Evolutionary conservation across 2,113 vertebrate genomes (phyloP).

Genomic region (Xiphophorus couchianus): DNA sequence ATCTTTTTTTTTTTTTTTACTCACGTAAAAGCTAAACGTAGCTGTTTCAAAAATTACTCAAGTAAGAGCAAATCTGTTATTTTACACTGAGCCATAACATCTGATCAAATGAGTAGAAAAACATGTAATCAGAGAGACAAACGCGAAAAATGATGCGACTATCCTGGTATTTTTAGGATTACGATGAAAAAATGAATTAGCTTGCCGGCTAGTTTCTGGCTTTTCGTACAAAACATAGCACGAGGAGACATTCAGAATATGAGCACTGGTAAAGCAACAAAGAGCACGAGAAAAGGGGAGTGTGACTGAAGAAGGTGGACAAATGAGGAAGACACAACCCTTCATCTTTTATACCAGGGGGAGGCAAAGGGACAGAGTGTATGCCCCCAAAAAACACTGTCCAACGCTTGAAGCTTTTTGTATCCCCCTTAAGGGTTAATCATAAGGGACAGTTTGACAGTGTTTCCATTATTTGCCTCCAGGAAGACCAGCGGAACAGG

Average conservation of each 20-base stretch:
- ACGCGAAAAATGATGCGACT: no score
- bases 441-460: conserved; percentile 62
- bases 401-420: conserved; percentile 48
- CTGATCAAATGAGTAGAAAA: no score
- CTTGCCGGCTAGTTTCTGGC: not conserved
- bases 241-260: not conserved
- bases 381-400: conserved; percentile 18
- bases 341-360: conserved; percentile 7
- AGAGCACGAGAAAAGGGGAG: not conserved
- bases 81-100: no score
- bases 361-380: conserved; percentile 44
- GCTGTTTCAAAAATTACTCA: no score
- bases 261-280: not conserved
- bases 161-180: no score
- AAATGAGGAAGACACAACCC: conserved; percentile 40
- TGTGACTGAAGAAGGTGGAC: conserved; percentile 24
- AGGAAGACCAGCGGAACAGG: conserved; percentile 40
- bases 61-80: no score
- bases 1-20: no score
- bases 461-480: conserved; percentile 52
- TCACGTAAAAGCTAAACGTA: no score
- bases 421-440: conserved; percentile 59
- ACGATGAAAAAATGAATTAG: not conserved
- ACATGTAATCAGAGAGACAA: no score
- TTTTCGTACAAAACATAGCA: not conserved